These are phyloP conservation scores for Eulithis prunata DNA, from an alignment of 2,888 invertebrate species.

Conservation along the genomic window DNA sequence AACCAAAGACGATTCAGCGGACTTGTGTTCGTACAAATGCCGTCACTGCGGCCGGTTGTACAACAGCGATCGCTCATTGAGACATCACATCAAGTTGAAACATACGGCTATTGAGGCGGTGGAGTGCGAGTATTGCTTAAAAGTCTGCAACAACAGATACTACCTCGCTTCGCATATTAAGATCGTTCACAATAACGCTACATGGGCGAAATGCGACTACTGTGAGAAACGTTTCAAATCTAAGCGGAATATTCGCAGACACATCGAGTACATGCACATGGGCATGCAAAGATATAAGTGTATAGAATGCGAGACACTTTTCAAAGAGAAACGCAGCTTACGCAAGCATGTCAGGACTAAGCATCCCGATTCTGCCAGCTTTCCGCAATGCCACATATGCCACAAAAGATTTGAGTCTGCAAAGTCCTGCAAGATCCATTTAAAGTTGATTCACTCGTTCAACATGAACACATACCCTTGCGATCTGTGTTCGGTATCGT, in stretches of 20 bases:
- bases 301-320: constrained; percentile 69
- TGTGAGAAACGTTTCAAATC: constrained; percentile 73
- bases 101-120: constrained; percentile 64
- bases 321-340: constrained; percentile 72
- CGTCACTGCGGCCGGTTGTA: constrained; percentile 62
- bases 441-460: constrained; percentile 69
- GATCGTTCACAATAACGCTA: constrained; percentile 63
- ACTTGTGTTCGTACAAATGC: constrained; percentile 57
- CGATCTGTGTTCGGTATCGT: constrained; percentile 67
- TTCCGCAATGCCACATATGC: constrained; percentile 74
- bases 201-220: constrained; percentile 69
- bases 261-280: constrained; percentile 71
- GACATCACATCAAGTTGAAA: constrained; percentile 71
- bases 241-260: constrained; percentile 67
- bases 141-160: constrained; percentile 70
- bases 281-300: constrained; percentile 73
- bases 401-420: constrained; percentile 72
- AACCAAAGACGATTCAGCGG: constrained; percentile 52
- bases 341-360: constrained; percentile 70
- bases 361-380: constrained; percentile 63
- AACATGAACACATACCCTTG: constrained; percentile 72
- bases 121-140: constrained; percentile 63
- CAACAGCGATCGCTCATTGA: constrained; percentile 68
- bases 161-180: constrained; percentile 71
- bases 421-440: constrained; percentile 72